Evolutionary conservation across 1,140 invertebrate genomes (phyloP), one percentile per base, ranked within the genome.

Genomic region (Lordiphosa stackelbergi): DNA sequence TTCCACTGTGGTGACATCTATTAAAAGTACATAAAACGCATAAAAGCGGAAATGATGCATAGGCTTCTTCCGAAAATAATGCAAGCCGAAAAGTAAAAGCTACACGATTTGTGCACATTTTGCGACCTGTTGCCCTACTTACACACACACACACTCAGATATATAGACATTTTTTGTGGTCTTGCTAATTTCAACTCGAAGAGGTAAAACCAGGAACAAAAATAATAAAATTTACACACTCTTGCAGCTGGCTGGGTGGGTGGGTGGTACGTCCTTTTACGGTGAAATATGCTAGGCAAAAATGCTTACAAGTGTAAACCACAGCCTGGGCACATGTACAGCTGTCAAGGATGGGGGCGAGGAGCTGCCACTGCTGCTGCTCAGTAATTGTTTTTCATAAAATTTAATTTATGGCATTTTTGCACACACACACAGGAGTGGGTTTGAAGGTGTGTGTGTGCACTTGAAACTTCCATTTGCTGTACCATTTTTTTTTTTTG

Each of bases 271-370:
- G 40, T 38, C 19, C 37, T 35, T 47, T 9, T 16, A 13, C 35
- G 13, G n/a, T 83, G 72, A 83, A 83, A 83, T 81, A 81, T 81
- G 69, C 73, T 69, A 49, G 74, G 53, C 59, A 69, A 63, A 77
- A 79, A 79, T 78, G 77, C 77, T 83, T 81, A 81, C 77, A 81
- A 81, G 77, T 81, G 72, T 81, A 81, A 81, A 83, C 77, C 77
- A 83, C 77, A 83, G 77, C 60, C 62, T 57, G 54, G 63, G 77
- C 68, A 69, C 72, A 77, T 83, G 72, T 83, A 72, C 52, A 75
- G 54, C 64, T 77, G 77, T 81, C 75, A 71, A 62, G 57, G 53
- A 55, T 46, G 11, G 48, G 51, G 38, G 12, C 31, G 19, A 34
- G 53, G 12, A 34, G 11, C 11, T 10, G 24, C 42, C 13, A 34